phyloP scores from a whole-genome alignment of 2,888 invertebrate genomes.

The Iphiclides podalirius region DNA sequence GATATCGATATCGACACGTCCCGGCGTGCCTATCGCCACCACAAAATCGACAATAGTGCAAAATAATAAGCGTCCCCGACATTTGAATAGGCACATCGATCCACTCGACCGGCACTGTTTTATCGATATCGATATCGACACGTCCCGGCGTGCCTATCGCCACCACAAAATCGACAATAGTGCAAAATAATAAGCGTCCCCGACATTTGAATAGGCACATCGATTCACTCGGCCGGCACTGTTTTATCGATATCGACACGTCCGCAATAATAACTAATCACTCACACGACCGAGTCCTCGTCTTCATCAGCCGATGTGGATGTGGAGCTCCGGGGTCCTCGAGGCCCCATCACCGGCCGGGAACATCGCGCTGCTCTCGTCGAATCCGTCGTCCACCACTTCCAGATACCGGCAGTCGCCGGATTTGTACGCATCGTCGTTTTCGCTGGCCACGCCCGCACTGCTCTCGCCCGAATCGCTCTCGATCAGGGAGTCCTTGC shows the following conservation, averaged over 20 bases:
- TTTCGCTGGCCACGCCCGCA: constrained; percentile 43
- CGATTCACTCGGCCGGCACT: no score
- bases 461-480: constrained; percentile 48
- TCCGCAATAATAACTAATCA: no score
- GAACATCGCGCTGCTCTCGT: constrained; percentile 28
- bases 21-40: no score
- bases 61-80: no score
- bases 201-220: no score
- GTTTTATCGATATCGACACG: background rate
- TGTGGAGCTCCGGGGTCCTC: constrained; percentile 12
- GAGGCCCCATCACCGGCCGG: constrained; percentile 23
- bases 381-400: constrained; percentile 67
- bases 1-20: background rate
- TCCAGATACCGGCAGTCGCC: constrained; percentile 65
- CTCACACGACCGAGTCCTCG: no score
- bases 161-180: background rate
- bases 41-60: background rate
- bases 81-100: no score
- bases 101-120: no score
- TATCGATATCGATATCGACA: background rate
- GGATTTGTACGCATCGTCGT: constrained; percentile 39
- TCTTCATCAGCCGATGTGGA: constrained; percentile 26
- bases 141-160: no score
- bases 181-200: no score
- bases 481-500: constrained; percentile 47